phyloP scores from a whole-genome alignment of 1,140 invertebrate species.

The Saccostrea echinata region DNA sequence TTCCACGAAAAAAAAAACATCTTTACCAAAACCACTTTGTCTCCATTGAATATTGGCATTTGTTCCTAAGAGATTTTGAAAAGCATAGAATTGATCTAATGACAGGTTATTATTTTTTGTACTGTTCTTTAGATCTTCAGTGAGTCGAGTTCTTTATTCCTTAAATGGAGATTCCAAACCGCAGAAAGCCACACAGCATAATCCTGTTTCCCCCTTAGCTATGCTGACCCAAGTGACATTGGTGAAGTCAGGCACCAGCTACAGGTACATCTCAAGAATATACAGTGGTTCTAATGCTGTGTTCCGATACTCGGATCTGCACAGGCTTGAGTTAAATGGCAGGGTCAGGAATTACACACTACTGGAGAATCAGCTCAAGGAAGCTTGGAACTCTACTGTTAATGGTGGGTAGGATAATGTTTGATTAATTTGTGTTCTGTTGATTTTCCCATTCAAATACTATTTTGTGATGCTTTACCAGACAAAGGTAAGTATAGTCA shows the following conservation, averaged over 20 bases:
- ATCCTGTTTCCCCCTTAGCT: background rate
- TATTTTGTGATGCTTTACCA: background rate
- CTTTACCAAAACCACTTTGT: no score
- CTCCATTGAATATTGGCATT: no score
- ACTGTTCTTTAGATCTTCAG: background rate
- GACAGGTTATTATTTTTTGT: background rate
- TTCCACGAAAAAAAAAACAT: no score
- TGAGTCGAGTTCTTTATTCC: conserved; percentile 1
- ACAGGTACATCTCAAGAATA: background rate
- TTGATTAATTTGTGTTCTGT: background rate
- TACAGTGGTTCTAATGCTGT: background rate
- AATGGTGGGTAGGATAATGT: background rate
- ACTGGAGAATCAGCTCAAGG: conserved; percentile 31
- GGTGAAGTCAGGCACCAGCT: conserved; percentile 33
- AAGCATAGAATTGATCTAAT: no score
- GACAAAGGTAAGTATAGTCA: background rate
- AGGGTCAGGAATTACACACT: background rate
- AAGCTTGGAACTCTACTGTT: conserved; percentile 42
- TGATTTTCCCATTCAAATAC: background rate
- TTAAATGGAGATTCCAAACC: background rate
- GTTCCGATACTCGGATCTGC: conserved; percentile 42
- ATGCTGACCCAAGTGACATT: conserved; percentile 19
- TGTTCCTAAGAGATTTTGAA: no score
- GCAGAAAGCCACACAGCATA: conserved; percentile 24
- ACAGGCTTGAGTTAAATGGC: conserved; percentile 20